Base-by-base conservation (phyloP, 2,797 vertebrate genomes). In the Nothura maculosa region DNA sequence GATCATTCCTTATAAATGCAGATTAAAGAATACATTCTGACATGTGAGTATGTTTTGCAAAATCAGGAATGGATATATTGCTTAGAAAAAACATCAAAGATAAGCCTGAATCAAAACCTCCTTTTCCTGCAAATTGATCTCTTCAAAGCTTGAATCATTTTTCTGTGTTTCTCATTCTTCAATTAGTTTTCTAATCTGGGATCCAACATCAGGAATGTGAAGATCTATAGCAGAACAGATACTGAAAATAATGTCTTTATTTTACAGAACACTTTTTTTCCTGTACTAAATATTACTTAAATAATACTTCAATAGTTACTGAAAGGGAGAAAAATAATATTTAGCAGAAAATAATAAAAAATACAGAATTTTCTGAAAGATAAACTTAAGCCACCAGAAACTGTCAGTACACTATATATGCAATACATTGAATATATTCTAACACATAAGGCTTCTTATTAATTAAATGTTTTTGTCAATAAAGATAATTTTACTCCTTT, bases 81-180 rank as follows among this genome's bases (percentile, higher is more conserved):
- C 77, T 78, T 78, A 60, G 34, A 76, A 76, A 90, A 89, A 80
- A n/a, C 8, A 89, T 69, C n/a, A 77, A 91, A 87, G 52, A 55
- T 4, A 81, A 73, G 5, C 72, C 45, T 81, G 34, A 92, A 52
- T 77, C n/a, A 89, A 90, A 93, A 67, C 1, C 1, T 47, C 19
- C 2, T 55, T 87, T 93, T 63, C 47, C 7, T 77, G 17, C 6
- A 86, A 85, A 80, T 84, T 57, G 36, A 24, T 11, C 15, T 80
- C 38, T 66, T 93, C 30, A 69, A 54, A 82, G 15, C 5, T 64
- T 87, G 43, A 57, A 7, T 52, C 64, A 30, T 45, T 25, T 2
- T 78, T 66, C 62, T 3, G 1, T 63, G 74, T 21, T 66, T 86
- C 14, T 25, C 1, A 24, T 63, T 80, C 18, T 60, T 86, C 1